Base-by-base conservation (phyloP, 2,888 invertebrate genomes). In the Habroteleia sp. region DNA sequence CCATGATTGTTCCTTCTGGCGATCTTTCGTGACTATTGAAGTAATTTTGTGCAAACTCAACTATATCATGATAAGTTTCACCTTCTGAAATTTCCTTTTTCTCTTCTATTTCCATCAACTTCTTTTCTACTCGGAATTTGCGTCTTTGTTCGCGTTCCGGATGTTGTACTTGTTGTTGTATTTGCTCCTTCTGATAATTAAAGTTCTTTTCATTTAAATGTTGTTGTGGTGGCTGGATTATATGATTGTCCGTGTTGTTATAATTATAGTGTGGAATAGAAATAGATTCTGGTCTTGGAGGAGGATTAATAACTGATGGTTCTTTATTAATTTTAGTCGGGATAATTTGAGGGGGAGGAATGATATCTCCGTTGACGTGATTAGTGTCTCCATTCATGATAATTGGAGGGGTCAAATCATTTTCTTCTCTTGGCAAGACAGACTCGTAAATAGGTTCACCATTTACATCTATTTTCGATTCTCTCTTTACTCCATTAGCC, bases 11-110 rank as follows among this genome's bases (percentile, higher is more conserved):
- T 7, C 95, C 96, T 90, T 96, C 96, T 0, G 95, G 94, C 7
- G 94, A 93, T 37, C 94, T 90, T 77, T 96, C 95, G 82, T 97
- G 97, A 54, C 93, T 93, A 87, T 97, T 98, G 89, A 96, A 98
- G 89, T 95, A 95, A 74, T 94, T 93, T 84, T 97, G 96, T n/a
- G 97, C 98, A 89, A 96, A 98, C 84, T 97, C 97, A 0, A 96
- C 90, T 86, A 98, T 94, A 85, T 97, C 96, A 84, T 94, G 95
- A 81, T 93, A 91, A 7, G 91, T 89, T 2, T 90, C 90, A 1
- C 72, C 68, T 11, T 81, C 80, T 2, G 77, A 46, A 20, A 50
- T 44, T 62, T 91, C 90, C 84, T 89, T 89, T 76, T 87, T 90
- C 82, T 84, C 93, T 79, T 94, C 94, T 86, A 96, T 91, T 88